Evolutionary conservation across 1,140 invertebrate species (phyloP).

Genomic region (Bombus breviceps): DNA sequence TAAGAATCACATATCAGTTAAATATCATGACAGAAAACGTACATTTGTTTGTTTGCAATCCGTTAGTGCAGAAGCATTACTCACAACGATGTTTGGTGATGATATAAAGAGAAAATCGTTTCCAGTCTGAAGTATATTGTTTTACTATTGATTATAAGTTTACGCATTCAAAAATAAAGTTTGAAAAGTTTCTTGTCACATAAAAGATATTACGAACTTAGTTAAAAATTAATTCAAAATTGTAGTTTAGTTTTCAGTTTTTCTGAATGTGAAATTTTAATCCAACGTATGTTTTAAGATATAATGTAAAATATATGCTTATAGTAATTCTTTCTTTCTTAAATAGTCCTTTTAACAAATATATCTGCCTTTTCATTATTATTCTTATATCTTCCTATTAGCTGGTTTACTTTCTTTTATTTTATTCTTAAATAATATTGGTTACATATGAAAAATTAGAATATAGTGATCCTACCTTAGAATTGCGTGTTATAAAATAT

Average conservation of each 20-base stretch:
- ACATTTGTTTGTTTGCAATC: constrained; percentile 52
- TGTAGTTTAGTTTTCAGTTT: too few relatives aligned
- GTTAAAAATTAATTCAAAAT: not conserved
- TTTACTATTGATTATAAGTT: not conserved
- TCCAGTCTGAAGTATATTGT: not conserved
- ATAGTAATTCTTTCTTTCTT: not conserved
- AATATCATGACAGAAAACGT: not conserved
- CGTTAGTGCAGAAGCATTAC: constrained; percentile 82
- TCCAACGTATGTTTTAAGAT: too few relatives aligned
- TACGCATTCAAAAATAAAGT: too few relatives aligned
- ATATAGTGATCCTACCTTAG: too few relatives aligned
- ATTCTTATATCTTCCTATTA: too few relatives aligned
- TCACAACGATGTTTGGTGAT: constrained; percentile 80
- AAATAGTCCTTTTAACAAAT: too few relatives aligned
- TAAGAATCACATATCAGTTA: constrained; percentile 35
- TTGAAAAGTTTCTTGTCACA: not conserved
- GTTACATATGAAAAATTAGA: too few relatives aligned
- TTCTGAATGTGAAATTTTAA: too few relatives aligned
- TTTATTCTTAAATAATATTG: not conserved
- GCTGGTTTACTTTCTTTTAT: too few relatives aligned
- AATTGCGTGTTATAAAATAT: too few relatives aligned
- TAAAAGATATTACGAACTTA: not conserved
- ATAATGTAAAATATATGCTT: too few relatives aligned
- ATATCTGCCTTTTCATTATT: too few relatives aligned
- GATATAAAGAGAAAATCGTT: constrained; percentile 30